These are phyloP conservation scores for Geopemphigus sp. DNA, from an alignment of 1,140 invertebrate species.

Conservation along the genomic window DNA sequence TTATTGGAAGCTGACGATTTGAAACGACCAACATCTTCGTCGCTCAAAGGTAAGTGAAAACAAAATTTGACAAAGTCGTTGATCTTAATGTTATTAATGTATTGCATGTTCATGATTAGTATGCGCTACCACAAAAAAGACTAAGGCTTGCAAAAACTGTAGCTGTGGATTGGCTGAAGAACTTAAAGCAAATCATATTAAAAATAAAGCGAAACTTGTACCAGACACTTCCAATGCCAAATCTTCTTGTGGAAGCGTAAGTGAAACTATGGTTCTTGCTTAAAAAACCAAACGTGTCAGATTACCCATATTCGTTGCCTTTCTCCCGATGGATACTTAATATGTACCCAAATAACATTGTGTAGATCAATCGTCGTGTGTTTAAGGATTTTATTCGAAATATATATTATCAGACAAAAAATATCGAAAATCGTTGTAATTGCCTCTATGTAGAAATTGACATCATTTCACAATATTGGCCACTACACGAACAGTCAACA, in stretches of 20 bases:
- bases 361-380: no score
- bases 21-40: conserved; percentile 76
- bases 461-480: no score
- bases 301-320: no score
- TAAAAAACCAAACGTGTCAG: no score
- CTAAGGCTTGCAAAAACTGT: conserved; percentile 98
- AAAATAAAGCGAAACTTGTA: conserved; percentile 55
- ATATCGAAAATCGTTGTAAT: no score
- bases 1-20: conserved; percentile 87
- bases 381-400: no score
- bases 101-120: conserved; percentile 61
- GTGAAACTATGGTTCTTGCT: conserved; percentile 57
- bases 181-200: conserved; percentile 61
- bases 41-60: conserved; percentile 68
- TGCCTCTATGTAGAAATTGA: no score
- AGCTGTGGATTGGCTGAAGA: conserved; percentile 96
- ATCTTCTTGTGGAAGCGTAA: conserved; percentile 96
- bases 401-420: no score
- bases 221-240: conserved; percentile 63
- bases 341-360: no score
- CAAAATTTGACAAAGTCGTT: no score
- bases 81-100: not conserved
- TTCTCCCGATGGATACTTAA: no score
- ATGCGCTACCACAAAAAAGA: conserved; percentile 85
- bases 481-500: no score